Evolutionary conservation across 2,888 invertebrate genomes (phyloP).

Genomic region (Hirtodrosophila duncani): DNA sequence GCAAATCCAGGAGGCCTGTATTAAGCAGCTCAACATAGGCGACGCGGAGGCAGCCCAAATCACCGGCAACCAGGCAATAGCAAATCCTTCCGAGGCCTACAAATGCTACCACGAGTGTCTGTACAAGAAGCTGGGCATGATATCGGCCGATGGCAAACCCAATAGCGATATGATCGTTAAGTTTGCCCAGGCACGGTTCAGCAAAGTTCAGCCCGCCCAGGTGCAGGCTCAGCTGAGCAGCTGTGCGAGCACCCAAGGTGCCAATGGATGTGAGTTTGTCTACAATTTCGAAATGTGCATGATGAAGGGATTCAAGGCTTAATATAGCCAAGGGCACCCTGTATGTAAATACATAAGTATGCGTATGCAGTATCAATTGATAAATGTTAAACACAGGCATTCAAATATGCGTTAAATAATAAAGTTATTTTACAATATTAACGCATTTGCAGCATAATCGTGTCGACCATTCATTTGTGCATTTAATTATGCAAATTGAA

Average conservation of each 20-base stretch:
- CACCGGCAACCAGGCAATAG: conserved; percentile 28
- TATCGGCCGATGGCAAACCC: conserved; percentile 27
- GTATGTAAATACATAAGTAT: not conserved
- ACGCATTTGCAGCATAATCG: conserved; percentile 53
- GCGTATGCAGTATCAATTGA: conserved; percentile 12
- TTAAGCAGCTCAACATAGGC: conserved; percentile 45
- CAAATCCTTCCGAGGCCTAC: conserved; percentile 35
- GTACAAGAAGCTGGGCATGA: conserved; percentile 49
- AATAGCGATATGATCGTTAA: conserved; percentile 38
- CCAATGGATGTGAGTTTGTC: conserved; percentile 32
- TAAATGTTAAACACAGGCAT: conserved; percentile 33
- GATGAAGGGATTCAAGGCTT: conserved; percentile 41
- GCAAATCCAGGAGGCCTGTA: conserved; percentile 41
- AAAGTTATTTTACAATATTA: conserved; percentile 62
- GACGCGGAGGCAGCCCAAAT: conserved; percentile 37
- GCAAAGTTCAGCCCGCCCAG: conserved; percentile 37
- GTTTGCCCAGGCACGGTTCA: conserved; percentile 25
- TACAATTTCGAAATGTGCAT: conserved; percentile 48
- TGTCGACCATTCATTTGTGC: conserved; percentile 26
- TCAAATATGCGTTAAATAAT: conserved; percentile 51
- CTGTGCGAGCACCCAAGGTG: conserved; percentile 18
- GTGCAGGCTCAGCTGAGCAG: conserved; percentile 29
- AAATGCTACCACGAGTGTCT: conserved; percentile 55
- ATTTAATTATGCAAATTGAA: conserved; percentile 70
- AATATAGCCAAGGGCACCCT: not conserved